phyloP scores from a whole-genome alignment of 2,888 invertebrate genomes.

The Heteropelma amictum region DNA sequence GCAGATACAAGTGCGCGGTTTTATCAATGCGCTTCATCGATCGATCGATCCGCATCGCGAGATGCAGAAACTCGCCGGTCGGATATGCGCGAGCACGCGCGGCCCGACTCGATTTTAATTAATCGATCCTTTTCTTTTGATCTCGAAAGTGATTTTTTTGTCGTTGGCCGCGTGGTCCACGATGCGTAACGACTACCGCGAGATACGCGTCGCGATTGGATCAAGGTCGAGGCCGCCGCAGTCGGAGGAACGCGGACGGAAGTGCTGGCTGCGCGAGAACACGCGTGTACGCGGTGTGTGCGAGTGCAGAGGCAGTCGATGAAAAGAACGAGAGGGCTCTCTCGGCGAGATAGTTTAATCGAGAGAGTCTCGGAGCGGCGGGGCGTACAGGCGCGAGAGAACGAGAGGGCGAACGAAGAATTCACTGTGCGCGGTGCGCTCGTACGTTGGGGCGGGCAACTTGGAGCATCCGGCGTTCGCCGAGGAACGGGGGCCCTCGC shows the following conservation, averaged over 20 bases:
- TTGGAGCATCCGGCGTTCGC: slow-evolving; percentile 52
- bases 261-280: not conserved
- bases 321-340: slow-evolving; percentile 36
- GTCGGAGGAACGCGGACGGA: slow-evolving; percentile 1
- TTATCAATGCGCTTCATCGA: not conserved
- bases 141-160: too few relatives aligned
- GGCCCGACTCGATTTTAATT: too few relatives aligned
- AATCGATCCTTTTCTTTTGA: too few relatives aligned
- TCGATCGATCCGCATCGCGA: not conserved
- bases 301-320: slow-evolving; percentile 13
- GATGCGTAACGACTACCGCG: slow-evolving; percentile 31
- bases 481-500: slow-evolving; percentile 28
- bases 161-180: not conserved
- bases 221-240: slow-evolving; percentile 28
- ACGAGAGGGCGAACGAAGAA: slow-evolving; percentile 28
- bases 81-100: too few relatives aligned
- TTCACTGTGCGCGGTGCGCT: not conserved
- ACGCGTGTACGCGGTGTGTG: not conserved
- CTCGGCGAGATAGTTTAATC: slow-evolving; percentile 40
- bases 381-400: slow-evolving; percentile 11
- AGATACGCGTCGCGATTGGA: slow-evolving; percentile 31
- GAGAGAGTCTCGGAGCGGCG: not conserved
- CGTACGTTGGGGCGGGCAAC: slow-evolving; percentile 28
- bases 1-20: too few relatives aligned
- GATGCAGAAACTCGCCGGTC: too few relatives aligned